These are phyloP conservation scores for Trichoplusia ni DNA, from an alignment of 1,140 invertebrate genomes.

Conservation along the genomic window DNA sequence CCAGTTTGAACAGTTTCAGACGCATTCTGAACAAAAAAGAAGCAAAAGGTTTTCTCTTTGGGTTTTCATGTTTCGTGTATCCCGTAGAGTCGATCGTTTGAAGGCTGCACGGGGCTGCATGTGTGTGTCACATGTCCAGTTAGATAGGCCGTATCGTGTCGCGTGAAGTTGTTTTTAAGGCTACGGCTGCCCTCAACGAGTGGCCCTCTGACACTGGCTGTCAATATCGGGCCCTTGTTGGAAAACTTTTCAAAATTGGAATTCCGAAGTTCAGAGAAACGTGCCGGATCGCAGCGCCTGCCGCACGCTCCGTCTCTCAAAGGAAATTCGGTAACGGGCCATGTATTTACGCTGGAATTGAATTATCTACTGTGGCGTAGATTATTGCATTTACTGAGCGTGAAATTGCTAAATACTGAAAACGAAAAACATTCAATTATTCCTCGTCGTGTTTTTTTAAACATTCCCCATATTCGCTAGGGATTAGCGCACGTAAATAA, in stretches of 20 bases:
- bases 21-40: too few relatives aligned
- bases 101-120: background rate
- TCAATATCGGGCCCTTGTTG: slow-evolving; percentile 74
- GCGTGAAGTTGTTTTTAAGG: slow-evolving; percentile 42
- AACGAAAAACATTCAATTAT: slow-evolving; percentile 47
- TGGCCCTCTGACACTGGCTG: slow-evolving; percentile 71
- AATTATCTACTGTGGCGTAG: slow-evolving; percentile 67
- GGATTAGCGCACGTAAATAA: slow-evolving; percentile 19
- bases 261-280: slow-evolving; percentile 76
- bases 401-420: slow-evolving; percentile 57
- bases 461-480: background rate
- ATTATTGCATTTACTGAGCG: slow-evolving; percentile 58
- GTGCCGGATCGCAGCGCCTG: slow-evolving; percentile 66
- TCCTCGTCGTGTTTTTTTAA: slow-evolving; percentile 28
- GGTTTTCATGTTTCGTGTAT: too few relatives aligned
- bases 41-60: background rate
- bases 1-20: too few relatives aligned
- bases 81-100: background rate
- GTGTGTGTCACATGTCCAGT: background rate
- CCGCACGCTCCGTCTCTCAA: slow-evolving; percentile 73
- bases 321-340: slow-evolving; percentile 74
- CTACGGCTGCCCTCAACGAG: slow-evolving; percentile 50
- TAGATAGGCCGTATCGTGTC: slow-evolving; percentile 14
- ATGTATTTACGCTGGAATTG: slow-evolving; percentile 71
- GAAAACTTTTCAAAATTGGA: slow-evolving; percentile 81